These are phyloP conservation scores for Otocyon megalotis DNA, from an alignment of 2,113 vertebrate genomes.

Conservation along the genomic window DNA sequence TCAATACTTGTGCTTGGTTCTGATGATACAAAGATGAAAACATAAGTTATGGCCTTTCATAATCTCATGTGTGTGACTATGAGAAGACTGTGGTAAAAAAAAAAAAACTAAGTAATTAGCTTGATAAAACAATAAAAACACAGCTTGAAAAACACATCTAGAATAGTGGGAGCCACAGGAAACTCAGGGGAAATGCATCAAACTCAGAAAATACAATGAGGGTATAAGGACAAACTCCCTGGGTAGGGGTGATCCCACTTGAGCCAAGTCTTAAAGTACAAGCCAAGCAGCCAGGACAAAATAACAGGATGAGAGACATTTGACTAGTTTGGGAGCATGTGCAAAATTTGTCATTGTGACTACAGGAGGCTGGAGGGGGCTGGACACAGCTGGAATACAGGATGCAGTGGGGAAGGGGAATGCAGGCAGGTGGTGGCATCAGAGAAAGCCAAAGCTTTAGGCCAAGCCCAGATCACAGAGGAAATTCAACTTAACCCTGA, in stretches of 20 bases:
- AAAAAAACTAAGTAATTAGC: neutral
- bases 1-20: neutral
- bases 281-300: neutral
- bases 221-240: neutral
- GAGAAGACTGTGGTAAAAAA: neutral
- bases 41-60: neutral
- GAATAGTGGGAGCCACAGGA: neutral
- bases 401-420: neutral
- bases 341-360: neutral
- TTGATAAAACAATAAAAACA: conserved; percentile 20
- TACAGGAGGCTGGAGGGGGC: neutral
- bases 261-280: neutral
- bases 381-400: neutral
- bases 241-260: neutral
- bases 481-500: neutral
- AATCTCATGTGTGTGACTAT: neutral
- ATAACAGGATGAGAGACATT: neutral
- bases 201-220: neutral
- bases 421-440: too few species aligned
- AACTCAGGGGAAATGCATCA: neutral
- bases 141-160: neutral
- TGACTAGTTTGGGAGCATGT: neutral
- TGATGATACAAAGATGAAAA: neutral
- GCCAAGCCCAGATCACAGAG: neutral
- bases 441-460: neutral